Conservation (phyloP, 2,888 invertebrate genomes). For the Philaethria dido region DNA sequence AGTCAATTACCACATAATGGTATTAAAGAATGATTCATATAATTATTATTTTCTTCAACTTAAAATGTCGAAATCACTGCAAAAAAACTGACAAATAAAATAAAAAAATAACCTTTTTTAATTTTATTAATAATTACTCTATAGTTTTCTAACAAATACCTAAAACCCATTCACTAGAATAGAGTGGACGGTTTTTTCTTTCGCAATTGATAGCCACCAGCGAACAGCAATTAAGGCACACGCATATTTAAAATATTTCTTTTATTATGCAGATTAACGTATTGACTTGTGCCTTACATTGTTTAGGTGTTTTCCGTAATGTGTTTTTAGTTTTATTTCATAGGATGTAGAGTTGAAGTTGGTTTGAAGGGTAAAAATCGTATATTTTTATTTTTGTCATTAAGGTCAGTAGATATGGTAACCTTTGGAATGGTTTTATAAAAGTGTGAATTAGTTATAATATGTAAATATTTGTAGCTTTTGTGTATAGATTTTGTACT, state of each 20-base stretch:
- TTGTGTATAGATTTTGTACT: too few species aligned
- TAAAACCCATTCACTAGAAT: constrained; percentile 67
- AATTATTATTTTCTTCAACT: too few species aligned
- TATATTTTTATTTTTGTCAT: constrained; percentile 29
- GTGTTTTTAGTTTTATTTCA: background rate
- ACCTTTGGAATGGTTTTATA: constrained; percentile 7
- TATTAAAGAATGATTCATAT: too few species aligned
- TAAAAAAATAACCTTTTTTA: too few species aligned
- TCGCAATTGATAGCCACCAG: constrained; percentile 77
- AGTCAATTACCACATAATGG: too few species aligned
- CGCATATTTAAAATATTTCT: constrained; percentile 76
- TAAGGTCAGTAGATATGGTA: constrained; percentile 26
- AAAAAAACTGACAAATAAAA: too few species aligned
- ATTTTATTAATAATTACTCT: too few species aligned
- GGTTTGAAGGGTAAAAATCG: background rate
- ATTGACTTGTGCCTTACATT: constrained; percentile 63
- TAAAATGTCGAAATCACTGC: too few species aligned
- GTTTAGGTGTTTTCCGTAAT: background rate
- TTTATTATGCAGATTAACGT: constrained; percentile 81
- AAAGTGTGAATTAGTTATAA: constrained; percentile 10
- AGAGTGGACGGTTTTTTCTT: constrained; percentile 78
- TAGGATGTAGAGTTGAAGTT: constrained; percentile 9
- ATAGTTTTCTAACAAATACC: constrained; percentile 57
- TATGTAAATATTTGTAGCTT: background rate
- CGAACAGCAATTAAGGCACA: constrained; percentile 74